These are phyloP conservation scores for Tipula lateralis DNA, from an alignment of 2,888 invertebrate species.

Conservation along the genomic window DNA sequence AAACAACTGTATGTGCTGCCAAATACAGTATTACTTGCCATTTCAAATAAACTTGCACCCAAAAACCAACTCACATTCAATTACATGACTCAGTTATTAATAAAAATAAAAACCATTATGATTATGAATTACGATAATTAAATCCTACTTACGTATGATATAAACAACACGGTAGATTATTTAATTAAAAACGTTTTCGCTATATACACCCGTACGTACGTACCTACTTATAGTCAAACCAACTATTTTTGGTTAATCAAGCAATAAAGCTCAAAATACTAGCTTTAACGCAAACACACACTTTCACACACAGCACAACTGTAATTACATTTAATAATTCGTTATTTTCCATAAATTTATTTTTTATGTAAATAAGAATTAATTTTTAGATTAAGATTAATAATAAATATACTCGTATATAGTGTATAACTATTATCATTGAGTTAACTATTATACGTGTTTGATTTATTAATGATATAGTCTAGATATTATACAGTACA, in stretches of 20 bases:
- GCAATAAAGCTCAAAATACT: not conserved
- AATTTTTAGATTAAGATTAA: not conserved
- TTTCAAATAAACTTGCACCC: not conserved
- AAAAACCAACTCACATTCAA: not conserved
- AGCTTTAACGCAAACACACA: not conserved
- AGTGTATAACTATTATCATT: not conserved
- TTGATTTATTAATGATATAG: not conserved
- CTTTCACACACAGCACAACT: not conserved
- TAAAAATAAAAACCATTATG: not conserved
- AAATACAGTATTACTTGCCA: not conserved
- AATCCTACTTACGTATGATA: not conserved
- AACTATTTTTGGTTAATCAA: not conserved
- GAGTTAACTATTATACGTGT: not conserved
- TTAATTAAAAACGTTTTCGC: not conserved
- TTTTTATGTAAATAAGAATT: not conserved
- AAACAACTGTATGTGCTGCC: not conserved
- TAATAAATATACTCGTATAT: too few species aligned
- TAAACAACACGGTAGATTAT: not conserved
- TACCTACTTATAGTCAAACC: too few species aligned
- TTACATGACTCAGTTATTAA: not conserved
- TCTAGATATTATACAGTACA: too few species aligned
- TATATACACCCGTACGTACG: not conserved
- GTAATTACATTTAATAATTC: not conserved
- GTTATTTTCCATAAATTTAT: not conserved
- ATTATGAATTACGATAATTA: slow-evolving; percentile 4